Conservation (phyloP, 2,888 invertebrate genomes). For the Endotricha flammealis region DNA sequence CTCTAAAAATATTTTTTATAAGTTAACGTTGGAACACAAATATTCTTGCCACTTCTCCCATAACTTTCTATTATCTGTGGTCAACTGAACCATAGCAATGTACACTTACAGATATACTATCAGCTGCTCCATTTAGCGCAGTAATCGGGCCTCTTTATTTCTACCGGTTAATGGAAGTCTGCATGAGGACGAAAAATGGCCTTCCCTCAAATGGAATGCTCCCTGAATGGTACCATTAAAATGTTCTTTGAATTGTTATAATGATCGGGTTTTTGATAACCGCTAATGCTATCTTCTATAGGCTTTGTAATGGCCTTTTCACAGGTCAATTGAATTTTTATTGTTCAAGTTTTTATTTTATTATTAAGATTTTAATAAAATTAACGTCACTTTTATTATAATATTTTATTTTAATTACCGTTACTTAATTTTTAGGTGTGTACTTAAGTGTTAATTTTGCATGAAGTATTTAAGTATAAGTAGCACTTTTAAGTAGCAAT, state of each 20-base stretch:
- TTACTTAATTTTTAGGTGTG: too few relatives aligned
- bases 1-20: too few relatives aligned
- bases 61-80: too few relatives aligned
- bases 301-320: not conserved
- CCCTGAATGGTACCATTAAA: conserved; percentile 49
- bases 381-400: too few relatives aligned
- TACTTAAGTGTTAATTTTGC: too few relatives aligned
- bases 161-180: conserved; percentile 39
- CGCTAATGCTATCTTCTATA: conserved; percentile 1
- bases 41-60: too few relatives aligned
- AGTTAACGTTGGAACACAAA: too few relatives aligned
- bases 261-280: conserved; percentile 31
- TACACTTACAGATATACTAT: too few relatives aligned
- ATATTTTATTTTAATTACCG: too few relatives aligned
- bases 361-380: not conserved
- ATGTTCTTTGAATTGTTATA: conserved; percentile 49
- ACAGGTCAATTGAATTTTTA: conserved; percentile 2
- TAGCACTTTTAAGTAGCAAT: too few relatives aligned
- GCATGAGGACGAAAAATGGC: conserved; percentile 50
- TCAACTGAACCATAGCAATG: too few relatives aligned
- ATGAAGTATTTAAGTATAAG: too few relatives aligned
- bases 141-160: conserved; percentile 50
- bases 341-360: not conserved
- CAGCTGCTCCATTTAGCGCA: conserved; percentile 39
- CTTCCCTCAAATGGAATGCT: conserved; percentile 34